Evolutionary conservation across 2,113 vertebrate species (phyloP), one percentile per base, ranked within the genome.

Genomic region (Xenopus tropicalis): DNA sequence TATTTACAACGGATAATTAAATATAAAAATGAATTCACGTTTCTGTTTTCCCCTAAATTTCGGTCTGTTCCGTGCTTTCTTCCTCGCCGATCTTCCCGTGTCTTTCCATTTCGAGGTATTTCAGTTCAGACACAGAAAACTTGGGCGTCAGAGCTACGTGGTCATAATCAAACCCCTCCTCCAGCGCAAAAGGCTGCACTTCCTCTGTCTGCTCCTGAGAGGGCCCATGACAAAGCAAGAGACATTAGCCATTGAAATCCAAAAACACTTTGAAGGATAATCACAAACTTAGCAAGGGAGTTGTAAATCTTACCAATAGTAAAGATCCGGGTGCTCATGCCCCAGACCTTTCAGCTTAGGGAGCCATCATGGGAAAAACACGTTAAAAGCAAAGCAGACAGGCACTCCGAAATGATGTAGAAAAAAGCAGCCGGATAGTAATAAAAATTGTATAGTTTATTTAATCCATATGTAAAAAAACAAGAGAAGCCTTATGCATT

Each of bases 161-260:
- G 65, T 93, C 87, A 71, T 93, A 93, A 83, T 91, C 90, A 81
- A 93, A 94, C 59, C 88, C 82, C 74, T 88, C 88, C 83, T 93
- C 89, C 64, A 92, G 81, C 44, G 68, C 82, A 70, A 93, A 93
- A 8, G 85, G 85, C 1, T 87, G 85, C 77, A 91, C 84, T 79
- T 91, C 84, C 71, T 90, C 87, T 4, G 75, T 78, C 14, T 81
- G 68, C 14, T 72, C 70, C 90, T 93, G 80, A 23, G 58, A 21
- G 74, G 29, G 29, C 1, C 29, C 6, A 9, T 8, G 29, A 14
- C 65, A 72, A 76, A 79, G 54, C 2, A 10, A 22, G 21, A 9
- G 25, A 17, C 13, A 16, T 16, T 16, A 25, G 21, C 11, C 17
- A 3, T 23, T 25, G 21, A 22, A 24, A 14, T 11, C 13, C 22